Evolutionary conservation across 1,140 invertebrate genomes (phyloP), one percentile per base, ranked within the genome.

Genomic region (Heliconius congener): DNA sequence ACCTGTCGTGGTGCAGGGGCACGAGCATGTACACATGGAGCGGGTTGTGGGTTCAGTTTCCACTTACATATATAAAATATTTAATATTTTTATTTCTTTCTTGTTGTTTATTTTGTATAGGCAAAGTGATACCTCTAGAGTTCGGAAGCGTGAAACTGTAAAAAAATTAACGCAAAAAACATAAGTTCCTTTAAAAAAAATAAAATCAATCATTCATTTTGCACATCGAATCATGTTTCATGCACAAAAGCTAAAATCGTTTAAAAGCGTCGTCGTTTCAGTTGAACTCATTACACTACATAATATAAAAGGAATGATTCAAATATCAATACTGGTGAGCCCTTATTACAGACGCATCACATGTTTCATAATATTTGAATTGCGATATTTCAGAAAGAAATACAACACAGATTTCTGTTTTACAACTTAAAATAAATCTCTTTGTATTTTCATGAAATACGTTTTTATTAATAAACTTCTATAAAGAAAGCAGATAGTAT

Each of bases 251-350:
- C 27, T 30, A 66, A 66, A 34, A 66, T 66, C 27, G 23, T 16
- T 66, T 30, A 30, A 66, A 66, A 66, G 60, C 60, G 11, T 30
- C 30, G 27, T 30, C 60, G 5, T 66, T 27, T 66, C 60, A 66
- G 60, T 66, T 27, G 60, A 66, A 66, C 60, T 66, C 60, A 66
- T 66, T 66, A 16, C 60, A 27, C 60, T 66, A 66, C 27, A 66
- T 66, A 66, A 23, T 57, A 27, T 66, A 30, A 66, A 30, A 66
- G 27, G 60, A 66, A 66, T n/a, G 55, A 23, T 27, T 30, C 60
- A 66, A 66, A 66, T 66, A 66, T 66, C 60, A 66, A 66, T 66
- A 66, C 11, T 16, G 23, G n/a, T 11, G 23, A 30, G 23, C 60
- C 60, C 60, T 30, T 66, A 66, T 66, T 66, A 66, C 60, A 30